These are phyloP conservation scores for Sisyra terminalis DNA, from an alignment of 2,888 invertebrate genomes.

Conservation along the genomic window DNA sequence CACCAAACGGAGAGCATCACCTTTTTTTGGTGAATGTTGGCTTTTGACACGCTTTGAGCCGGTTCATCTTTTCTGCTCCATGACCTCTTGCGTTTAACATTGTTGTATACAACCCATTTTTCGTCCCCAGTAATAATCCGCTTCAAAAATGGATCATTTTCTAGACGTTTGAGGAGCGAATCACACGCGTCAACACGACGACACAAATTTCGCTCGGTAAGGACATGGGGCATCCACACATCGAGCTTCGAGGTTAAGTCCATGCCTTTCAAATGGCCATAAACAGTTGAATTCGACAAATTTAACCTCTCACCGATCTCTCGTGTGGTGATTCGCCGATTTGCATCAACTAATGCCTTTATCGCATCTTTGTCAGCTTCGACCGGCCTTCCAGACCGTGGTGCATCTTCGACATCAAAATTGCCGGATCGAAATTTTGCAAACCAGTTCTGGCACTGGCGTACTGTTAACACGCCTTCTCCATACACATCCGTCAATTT, in stretches of 20 bases:
- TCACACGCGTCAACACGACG: conserved; percentile 12
- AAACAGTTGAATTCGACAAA: conserved; percentile 1
- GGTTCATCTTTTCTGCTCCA: conserved; percentile 14
- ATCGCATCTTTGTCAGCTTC: conserved; percentile 12
- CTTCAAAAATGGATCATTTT: conserved; percentile 13
- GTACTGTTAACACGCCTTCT: too few species aligned
- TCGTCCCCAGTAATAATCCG: conserved; percentile 13
- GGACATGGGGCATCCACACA: conserved; percentile 12
- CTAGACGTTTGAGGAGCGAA: conserved; percentile 12
- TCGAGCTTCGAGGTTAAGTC: conserved; percentile 9
- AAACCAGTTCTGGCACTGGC: too few species aligned
- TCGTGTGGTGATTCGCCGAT: conserved; percentile 14
- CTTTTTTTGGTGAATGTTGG: conserved; percentile 14
- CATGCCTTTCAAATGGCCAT: too few species aligned
- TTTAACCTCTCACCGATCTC: conserved; percentile 14
- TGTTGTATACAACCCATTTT: conserved; percentile 14
- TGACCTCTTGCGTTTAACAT: conserved; percentile 14
- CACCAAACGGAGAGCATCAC: conserved; percentile 4
- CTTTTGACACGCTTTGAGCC: conserved; percentile 14
- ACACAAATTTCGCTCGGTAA: conserved; percentile 12
- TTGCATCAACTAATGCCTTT: conserved; percentile 14
- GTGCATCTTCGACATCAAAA: conserved; percentile 11
- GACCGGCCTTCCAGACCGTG: conserved; percentile 12
- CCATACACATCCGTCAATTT: too few species aligned
- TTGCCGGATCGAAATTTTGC: too few species aligned